Conservation (phyloP, 2,888 invertebrate species). For the Amphipoea oculea region DNA sequence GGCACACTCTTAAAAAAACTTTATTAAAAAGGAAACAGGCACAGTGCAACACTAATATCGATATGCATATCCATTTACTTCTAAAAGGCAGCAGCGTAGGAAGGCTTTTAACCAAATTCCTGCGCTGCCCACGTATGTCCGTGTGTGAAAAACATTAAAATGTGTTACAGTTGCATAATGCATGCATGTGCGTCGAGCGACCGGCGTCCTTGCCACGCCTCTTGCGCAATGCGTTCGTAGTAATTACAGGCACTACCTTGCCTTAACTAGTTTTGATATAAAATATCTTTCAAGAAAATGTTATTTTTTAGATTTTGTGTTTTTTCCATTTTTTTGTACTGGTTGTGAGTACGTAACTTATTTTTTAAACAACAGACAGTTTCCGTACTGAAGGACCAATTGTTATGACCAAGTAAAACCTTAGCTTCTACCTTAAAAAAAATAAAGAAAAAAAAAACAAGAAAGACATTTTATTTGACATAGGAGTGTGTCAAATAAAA, state of each 20-base stretch:
- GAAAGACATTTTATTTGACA: too few relatives aligned
- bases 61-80: not conserved
- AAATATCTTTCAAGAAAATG: conserved; percentile 27
- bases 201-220: conserved; percentile 75
- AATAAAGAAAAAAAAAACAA: not conserved
- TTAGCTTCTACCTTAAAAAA: not conserved
- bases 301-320: not conserved
- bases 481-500: not conserved
- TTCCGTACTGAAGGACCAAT: not conserved
- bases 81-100: conserved; percentile 28
- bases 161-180: conserved; percentile 59
- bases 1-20: too few relatives aligned
- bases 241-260: conserved; percentile 43
- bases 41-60: not conserved
- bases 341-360: not conserved
- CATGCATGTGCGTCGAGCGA: conserved; percentile 55
- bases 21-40: not conserved
- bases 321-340: not conserved
- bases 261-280: conserved; percentile 33
- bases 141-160: conserved; percentile 61
- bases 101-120: conserved; percentile 34
- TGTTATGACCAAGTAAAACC: too few relatives aligned
- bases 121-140: conserved; percentile 42
- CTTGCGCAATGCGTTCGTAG: conserved; percentile 44
- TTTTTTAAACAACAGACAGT: not conserved